Conservation (phyloP, 2,888 invertebrate genomes). For the Mantis religiosa region DNA sequence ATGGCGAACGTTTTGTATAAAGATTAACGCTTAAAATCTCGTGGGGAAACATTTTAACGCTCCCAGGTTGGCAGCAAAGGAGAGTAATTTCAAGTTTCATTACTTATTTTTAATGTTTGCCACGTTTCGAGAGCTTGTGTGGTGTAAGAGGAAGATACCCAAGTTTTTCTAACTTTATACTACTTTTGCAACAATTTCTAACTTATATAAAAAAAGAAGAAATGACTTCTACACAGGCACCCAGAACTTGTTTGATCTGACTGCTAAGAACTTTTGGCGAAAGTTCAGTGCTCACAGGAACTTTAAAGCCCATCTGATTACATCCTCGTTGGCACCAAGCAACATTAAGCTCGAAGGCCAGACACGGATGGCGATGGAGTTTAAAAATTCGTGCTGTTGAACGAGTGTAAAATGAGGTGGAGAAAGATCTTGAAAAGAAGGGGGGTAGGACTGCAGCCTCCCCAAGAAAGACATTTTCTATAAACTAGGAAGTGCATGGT, state of each 20-base stretch:
- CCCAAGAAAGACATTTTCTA: not conserved
- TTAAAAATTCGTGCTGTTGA: not conserved
- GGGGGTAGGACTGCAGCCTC: not conserved
- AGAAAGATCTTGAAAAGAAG: not conserved
- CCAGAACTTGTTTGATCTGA: not conserved
- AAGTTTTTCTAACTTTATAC: not conserved
- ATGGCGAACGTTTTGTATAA: too few relatives aligned
- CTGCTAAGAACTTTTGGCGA: not conserved
- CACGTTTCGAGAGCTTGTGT: not conserved
- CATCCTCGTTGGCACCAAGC: slow-evolving; percentile 1
- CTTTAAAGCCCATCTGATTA: slow-evolving; percentile 4
- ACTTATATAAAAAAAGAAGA: not conserved
- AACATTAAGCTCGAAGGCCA: not conserved
- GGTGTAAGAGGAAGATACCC: not conserved
- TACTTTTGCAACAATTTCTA: not conserved
- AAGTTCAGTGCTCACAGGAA: not conserved
- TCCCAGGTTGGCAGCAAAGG: not conserved
- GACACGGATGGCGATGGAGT: not conserved
- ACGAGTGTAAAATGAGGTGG: not conserved
- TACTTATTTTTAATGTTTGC: not conserved
- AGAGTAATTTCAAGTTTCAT: not conserved
- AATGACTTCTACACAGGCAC: not conserved
- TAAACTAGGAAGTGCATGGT: not conserved
- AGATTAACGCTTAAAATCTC: too few relatives aligned
- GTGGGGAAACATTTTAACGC: too few relatives aligned